phyloP scores from a whole-genome alignment of 2,113 vertebrate species.

The Camelus bactrianus region DNA sequence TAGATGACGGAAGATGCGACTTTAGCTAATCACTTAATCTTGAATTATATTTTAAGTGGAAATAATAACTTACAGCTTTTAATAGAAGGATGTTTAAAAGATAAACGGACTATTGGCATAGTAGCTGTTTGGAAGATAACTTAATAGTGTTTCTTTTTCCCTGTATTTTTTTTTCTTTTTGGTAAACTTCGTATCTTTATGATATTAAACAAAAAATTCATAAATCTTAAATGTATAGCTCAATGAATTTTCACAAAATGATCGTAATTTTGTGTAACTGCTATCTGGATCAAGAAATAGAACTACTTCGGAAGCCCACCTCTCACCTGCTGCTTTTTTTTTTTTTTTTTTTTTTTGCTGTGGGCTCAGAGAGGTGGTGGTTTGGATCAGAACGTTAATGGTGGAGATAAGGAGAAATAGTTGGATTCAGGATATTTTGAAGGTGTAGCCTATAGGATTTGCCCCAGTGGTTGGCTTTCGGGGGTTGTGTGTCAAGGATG shows the following conservation, averaged over 20 bases:
- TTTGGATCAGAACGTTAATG: constrained; percentile 16
- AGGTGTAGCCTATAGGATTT: not conserved
- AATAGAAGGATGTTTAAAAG: not conserved
- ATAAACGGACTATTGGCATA: not conserved
- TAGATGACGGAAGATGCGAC: not conserved
- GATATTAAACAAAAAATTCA: not conserved
- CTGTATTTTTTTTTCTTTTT: not conserved
- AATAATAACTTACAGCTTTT: not conserved
- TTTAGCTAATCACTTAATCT: not conserved
- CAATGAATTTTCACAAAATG: not conserved
- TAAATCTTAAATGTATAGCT: not conserved
- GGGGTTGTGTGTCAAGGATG: not conserved
- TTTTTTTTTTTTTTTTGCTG: not conserved
- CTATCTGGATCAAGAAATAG: not conserved
- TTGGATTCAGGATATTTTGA: constrained; percentile 53
- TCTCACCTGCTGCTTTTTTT: not conserved
- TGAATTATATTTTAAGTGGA: constrained; percentile 37
- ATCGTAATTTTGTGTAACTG: not conserved
- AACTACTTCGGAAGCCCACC: not conserved
- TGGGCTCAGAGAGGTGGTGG: not conserved
- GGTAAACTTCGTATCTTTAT: not conserved
- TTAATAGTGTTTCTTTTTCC: not conserved
- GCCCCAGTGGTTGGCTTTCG: not conserved
- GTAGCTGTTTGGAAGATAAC: not conserved
- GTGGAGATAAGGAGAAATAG: not conserved